phyloP scores from a whole-genome alignment of 2,797 vertebrate species.

The Falco naumanni region DNA sequence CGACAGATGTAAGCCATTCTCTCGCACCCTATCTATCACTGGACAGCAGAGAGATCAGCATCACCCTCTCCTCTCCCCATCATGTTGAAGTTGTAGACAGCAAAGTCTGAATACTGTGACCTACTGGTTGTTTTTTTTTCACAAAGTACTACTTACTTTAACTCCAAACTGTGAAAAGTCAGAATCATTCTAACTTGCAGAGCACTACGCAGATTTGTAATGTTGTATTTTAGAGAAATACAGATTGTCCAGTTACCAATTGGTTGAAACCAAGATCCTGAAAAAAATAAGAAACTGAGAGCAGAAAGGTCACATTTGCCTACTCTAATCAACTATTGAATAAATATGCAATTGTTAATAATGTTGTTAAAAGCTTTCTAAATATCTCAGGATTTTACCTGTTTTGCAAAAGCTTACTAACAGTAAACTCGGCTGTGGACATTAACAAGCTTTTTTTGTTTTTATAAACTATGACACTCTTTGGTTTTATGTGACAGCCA shows the following conservation, averaged over 20 bases:
- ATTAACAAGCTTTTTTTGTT: background rate
- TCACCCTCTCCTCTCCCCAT: accelerated
- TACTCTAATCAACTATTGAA: background rate
- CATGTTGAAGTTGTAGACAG: background rate
- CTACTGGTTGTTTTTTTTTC: background rate
- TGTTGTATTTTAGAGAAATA: background rate
- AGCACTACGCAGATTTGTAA: background rate
- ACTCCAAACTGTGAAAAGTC: background rate
- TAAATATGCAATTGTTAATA: background rate
- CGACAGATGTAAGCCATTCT: background rate
- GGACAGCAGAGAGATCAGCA: background rate
- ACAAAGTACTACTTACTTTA: background rate
- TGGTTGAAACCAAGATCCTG: background rate
- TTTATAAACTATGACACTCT: background rate
- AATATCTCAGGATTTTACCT: background rate
- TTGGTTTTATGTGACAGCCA: background rate
- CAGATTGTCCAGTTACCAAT: background rate
- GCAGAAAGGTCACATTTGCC: background rate
- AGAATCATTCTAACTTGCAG: background rate
- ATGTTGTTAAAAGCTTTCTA: background rate
- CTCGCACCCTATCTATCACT: background rate
- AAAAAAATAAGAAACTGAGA: background rate
- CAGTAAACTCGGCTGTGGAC: background rate
- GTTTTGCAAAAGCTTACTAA: background rate
- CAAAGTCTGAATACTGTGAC: background rate